phyloP scores from a whole-genome alignment of 1,140 invertebrate species.

The Sitobion miscanthi region DNA sequence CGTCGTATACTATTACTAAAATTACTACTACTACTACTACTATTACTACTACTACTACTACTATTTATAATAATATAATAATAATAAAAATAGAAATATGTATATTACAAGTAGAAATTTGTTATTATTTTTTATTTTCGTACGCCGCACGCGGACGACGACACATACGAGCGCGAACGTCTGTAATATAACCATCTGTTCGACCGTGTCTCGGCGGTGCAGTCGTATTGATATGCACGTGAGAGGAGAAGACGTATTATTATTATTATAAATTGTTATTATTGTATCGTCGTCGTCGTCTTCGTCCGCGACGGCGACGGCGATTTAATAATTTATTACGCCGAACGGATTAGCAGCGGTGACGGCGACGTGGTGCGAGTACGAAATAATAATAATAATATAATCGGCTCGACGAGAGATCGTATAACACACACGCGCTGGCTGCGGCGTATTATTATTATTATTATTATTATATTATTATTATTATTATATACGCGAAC shows the following conservation, averaged over 20 bases:
- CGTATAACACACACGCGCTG: neutral
- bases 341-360: constrained; percentile 17
- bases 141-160: neutral
- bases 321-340: constrained; percentile 50
- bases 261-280: constrained; percentile 24
- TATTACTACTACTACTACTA: neutral
- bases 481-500: constrained; percentile 13
- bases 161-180: neutral
- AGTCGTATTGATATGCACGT: constrained; percentile 5
- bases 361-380: constrained; percentile 29
- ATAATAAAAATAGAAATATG: neutral
- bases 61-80: neutral
- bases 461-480: constrained; percentile 23
- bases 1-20: neutral
- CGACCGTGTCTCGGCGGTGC: neutral
- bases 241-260: constrained; percentile 19
- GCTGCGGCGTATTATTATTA: neutral
- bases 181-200: neutral
- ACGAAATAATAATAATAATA: constrained; percentile 47
- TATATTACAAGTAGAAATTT: neutral
- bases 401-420: constrained; percentile 31
- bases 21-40: neutral
- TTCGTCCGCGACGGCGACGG: neutral
- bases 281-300: neutral
- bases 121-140: constrained; percentile 23